These are phyloP conservation scores for Catocala fraxini DNA, from an alignment of 2,888 invertebrate genomes.

Conservation along the genomic window DNA sequence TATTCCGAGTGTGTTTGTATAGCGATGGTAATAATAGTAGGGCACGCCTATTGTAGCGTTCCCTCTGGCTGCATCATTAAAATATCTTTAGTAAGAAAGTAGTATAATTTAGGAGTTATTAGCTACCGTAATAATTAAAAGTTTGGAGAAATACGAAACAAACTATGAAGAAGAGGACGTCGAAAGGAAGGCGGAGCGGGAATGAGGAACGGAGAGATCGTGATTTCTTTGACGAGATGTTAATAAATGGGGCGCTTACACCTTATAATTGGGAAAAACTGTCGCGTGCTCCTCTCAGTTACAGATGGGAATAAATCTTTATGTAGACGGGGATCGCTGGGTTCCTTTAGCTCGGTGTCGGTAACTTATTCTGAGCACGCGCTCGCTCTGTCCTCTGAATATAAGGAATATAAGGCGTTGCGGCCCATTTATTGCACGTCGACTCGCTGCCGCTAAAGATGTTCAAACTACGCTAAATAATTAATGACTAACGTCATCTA, in stretches of 20 bases:
- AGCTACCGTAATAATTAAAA: constrained; percentile 57
- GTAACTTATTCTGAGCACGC: constrained; percentile 82
- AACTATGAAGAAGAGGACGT: constrained; percentile 36
- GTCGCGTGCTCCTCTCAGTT: constrained; percentile 83
- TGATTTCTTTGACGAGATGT: constrained; percentile 77
- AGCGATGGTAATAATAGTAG: constrained; percentile 81
- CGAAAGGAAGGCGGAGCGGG: constrained; percentile 41
- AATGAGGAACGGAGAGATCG: constrained; percentile 57
- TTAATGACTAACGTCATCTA: constrained; percentile 75
- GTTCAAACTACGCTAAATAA: constrained; percentile 80
- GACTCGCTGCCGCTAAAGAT: constrained; percentile 68
- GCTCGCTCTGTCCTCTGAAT: constrained; percentile 83
- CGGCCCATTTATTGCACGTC: constrained; percentile 83
- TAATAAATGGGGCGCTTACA: constrained; percentile 81
- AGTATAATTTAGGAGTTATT: constrained; percentile 45
- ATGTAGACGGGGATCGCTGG: constrained; percentile 80
- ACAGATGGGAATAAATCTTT: constrained; percentile 87
- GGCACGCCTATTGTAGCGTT: too few relatives aligned
- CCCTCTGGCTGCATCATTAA: constrained; percentile 28
- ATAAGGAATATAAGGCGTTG: constrained; percentile 80
- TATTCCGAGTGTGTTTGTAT: constrained; percentile 66
- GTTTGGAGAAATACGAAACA: constrained; percentile 42
- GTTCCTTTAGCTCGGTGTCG: constrained; percentile 55
- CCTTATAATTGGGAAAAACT: constrained; percentile 86
- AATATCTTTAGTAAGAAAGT: constrained; percentile 25